These are phyloP conservation scores for Drosophila pegasa DNA, from an alignment of 2,888 invertebrate species.

Conservation along the genomic window DNA sequence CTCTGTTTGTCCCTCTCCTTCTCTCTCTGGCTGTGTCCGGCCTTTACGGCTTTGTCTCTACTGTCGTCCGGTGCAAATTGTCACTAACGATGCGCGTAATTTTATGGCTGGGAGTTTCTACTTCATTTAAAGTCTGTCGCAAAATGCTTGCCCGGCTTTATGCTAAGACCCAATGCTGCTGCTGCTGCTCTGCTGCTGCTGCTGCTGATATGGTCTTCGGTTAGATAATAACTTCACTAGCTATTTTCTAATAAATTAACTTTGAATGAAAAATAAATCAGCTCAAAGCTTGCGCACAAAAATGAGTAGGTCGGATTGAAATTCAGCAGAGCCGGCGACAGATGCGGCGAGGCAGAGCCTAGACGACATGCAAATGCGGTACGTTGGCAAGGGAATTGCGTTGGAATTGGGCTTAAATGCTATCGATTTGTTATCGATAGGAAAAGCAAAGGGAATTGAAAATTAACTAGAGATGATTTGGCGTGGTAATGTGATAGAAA, in stretches of 20 bases:
- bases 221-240: constrained; percentile 77
- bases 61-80: constrained; percentile 75
- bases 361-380: constrained; percentile 39
- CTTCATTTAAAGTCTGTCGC: constrained; percentile 72
- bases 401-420: not conserved
- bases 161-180: constrained; percentile 57
- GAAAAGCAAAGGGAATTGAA: not conserved
- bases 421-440: not conserved
- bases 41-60: constrained; percentile 44
- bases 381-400: not conserved
- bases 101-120: constrained; percentile 79
- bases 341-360: not conserved
- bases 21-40: constrained; percentile 35
- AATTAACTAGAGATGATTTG: not conserved
- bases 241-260: constrained; percentile 79
- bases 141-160: constrained; percentile 63
- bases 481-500: not conserved
- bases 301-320: constrained; percentile 10
- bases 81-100: constrained; percentile 83
- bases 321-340: constrained; percentile 1
- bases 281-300: constrained; percentile 56
- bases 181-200: constrained; percentile 6
- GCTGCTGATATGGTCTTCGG: constrained; percentile 62
- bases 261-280: constrained; percentile 77
- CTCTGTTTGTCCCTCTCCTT: not conserved